These are phyloP conservation scores for Mechanitis mazaeus DNA, from an alignment of 2,888 invertebrate genomes.

Conservation along the genomic window DNA sequence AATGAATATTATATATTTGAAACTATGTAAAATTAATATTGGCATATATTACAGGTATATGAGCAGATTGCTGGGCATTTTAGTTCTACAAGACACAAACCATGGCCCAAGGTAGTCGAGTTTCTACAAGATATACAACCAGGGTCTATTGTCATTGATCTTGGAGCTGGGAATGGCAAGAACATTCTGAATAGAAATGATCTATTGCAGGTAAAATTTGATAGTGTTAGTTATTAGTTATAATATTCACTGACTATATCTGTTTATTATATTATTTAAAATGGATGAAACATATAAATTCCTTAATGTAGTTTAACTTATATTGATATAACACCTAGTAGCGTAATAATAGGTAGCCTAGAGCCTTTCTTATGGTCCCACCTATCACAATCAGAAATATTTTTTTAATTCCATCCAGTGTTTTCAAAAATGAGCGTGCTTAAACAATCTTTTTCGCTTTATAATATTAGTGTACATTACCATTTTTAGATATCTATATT, in stretches of 20 bases:
- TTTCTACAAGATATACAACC: slow-evolving; percentile 82
- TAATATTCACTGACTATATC: not conserved
- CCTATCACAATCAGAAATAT: no score
- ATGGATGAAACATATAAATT: no score
- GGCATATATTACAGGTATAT: slow-evolving; percentile 81
- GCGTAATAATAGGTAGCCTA: no score
- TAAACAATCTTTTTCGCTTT: no score
- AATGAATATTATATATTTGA: no score
- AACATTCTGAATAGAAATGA: slow-evolving; percentile 83
- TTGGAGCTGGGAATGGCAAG: slow-evolving; percentile 99
- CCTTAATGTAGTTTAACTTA: no score
- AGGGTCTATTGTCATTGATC: slow-evolving; percentile 88
- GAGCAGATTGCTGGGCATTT: slow-evolving; percentile 96
- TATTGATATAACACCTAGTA: no score
- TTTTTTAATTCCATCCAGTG: no score
- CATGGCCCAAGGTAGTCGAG: slow-evolving; percentile 93
- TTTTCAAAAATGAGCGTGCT: no score
- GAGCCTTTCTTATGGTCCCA: no score
- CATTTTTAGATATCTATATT: no score
- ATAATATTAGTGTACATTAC: no score
- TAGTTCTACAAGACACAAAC: slow-evolving; percentile 93
- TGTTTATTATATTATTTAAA: not conserved
- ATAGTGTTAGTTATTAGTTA: not conserved
- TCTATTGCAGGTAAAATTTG: slow-evolving; percentile 75
- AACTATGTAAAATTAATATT: not conserved